Base-by-base conservation (phyloP, 2,888 invertebrate species). In the Cartodere bifasciata region DNA sequence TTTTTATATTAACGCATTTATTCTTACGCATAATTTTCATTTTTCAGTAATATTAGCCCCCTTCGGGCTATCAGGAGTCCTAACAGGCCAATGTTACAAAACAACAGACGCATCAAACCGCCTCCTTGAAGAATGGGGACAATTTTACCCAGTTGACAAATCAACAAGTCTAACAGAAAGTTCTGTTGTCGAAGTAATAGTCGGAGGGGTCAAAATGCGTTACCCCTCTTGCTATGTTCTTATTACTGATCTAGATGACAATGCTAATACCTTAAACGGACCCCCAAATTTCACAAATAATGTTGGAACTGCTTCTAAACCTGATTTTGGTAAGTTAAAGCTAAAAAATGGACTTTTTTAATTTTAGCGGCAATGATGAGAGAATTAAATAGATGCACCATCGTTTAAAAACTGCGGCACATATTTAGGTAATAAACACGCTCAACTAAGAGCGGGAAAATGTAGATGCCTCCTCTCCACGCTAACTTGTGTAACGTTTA, bases 151-250 rank as follows among this genome's bases (percentile, higher is more conserved):
- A 37, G 70, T 92, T 44, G 84, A 75, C 57, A 67, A 67, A 54
- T 57, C 55, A 32, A 58, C 60, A 40, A 64, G 63, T 60, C 65
- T 52, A 57, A 74, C 52, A 10, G 57, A 56, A 21, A 53, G 51
- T 36, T 50, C 49, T 39, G 55, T 58, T 25, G 71, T 75, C 29
- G 78, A 80, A 65, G 78, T 75, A 45, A 56, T 73, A 42, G 69
- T 75, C 58, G 90, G 87, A 51, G 91, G 90, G 28, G 82, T 87
- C 38, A 80, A 87, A 56, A 87, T 97, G 87, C 78, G 86, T 42
- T 97, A 97, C 67, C 97, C 97, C 28, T 77, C 86, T 37, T 84
- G 86, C 62, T 97, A 91, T 64, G 90, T 91, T 50, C 73, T 94
- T 56, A 76, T 85, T 50, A 86, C 90, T 42, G 85, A 85, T 60